Evolutionary conservation across 1,140 invertebrate genomes (phyloP).

Genomic region (Drosophila aff.): DNA sequence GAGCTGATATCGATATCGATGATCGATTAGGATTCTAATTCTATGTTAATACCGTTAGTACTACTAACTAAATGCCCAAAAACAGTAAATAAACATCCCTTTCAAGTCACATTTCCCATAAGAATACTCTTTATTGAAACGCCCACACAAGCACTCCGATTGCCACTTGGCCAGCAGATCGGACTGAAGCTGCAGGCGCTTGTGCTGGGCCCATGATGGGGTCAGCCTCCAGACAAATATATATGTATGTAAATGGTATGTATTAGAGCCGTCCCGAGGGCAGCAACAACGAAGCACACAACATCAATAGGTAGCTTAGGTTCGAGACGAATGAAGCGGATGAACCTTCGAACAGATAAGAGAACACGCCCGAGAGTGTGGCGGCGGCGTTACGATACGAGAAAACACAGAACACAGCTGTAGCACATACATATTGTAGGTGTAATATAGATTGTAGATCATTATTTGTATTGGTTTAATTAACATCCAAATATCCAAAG

Average conservation of each 20-base stretch:
- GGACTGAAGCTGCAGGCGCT: not conserved
- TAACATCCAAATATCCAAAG: conserved; percentile 45
- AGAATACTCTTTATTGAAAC: conserved; percentile 45
- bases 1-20: too few species aligned
- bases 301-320: conserved; percentile 22
- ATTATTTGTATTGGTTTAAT: conserved; percentile 59
- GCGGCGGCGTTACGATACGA: not conserved
- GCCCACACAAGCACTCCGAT: conserved; percentile 14
- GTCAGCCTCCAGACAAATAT: conserved; percentile 13
- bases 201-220: not conserved
- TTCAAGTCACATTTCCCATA: conserved; percentile 25
- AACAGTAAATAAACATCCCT: not conserved
- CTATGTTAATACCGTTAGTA: not conserved
- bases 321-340: not conserved
- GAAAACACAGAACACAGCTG: conserved; percentile 29
- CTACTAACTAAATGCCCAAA: not conserved
- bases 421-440: conserved; percentile 11
- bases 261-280: conserved; percentile 7
- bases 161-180: conserved; percentile 6
- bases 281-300: conserved; percentile 20
- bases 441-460: conserved; percentile 20
- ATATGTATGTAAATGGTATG: conserved; percentile 1
- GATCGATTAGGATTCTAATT: not conserved
- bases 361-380: conserved; percentile 4
- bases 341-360: conserved; percentile 15